phyloP scores from a whole-genome alignment of 2,888 invertebrate genomes.

The Anorthoa munda region DNA sequence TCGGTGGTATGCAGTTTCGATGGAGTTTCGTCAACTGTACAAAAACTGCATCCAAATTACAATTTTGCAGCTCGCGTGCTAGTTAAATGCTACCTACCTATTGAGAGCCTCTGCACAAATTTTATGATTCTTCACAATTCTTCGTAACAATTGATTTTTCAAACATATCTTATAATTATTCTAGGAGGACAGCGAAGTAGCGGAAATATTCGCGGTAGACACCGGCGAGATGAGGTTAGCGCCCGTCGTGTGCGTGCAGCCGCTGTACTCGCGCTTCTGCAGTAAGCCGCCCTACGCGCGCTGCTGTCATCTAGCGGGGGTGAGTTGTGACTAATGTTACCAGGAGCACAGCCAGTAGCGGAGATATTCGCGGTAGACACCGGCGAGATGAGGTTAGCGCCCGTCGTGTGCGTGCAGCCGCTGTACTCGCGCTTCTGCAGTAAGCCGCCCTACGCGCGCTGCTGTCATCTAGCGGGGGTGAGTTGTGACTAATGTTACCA shows the following conservation, averaged over 20 bases:
- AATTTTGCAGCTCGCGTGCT: too few species aligned
- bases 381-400: constrained; percentile 64
- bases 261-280: constrained; percentile 76
- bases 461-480: constrained; percentile 87
- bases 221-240: constrained; percentile 79
- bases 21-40: too few species aligned
- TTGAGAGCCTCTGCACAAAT: neutral
- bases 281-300: constrained; percentile 80
- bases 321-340: constrained; percentile 64
- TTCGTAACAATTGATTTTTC: neutral
- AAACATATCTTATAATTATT: neutral
- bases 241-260: constrained; percentile 69
- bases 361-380: constrained; percentile 37
- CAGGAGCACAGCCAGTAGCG: neutral
- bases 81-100: neutral
- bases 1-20: too few species aligned
- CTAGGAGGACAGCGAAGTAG: constrained; percentile 62
- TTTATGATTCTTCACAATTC: neutral
- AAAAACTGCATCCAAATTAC: too few species aligned
- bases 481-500: constrained; percentile 49
- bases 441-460: constrained; percentile 81
- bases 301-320: constrained; percentile 86
- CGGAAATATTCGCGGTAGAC: constrained; percentile 82
- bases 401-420: constrained; percentile 71
- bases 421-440: constrained; percentile 75